Conservation (phyloP, 2,797 vertebrate genomes). For the Nannoperca obscura region DNA sequence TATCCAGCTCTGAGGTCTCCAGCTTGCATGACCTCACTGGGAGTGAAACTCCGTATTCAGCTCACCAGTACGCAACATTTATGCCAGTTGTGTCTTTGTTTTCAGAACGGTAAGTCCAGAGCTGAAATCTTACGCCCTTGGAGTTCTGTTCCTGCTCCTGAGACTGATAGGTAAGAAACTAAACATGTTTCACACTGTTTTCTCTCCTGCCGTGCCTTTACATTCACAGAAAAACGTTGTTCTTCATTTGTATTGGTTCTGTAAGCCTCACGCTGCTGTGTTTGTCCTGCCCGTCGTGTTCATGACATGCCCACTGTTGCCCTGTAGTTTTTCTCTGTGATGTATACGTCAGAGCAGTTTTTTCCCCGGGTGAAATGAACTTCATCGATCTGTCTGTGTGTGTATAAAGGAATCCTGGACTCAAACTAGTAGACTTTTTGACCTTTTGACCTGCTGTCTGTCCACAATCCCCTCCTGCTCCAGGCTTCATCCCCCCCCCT, state of each 20-base stretch:
- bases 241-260: not conserved
- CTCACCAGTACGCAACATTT: not conserved
- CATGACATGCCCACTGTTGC: not conserved
- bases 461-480: conserved; percentile 9
- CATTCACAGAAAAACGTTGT: not conserved
- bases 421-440: conserved; percentile 48
- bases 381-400: conserved; percentile 32
- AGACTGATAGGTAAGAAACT: conserved; percentile 92
- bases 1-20: not conserved
- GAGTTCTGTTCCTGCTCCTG: conserved; percentile 96
- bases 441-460: conserved; percentile 59
- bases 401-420: conserved; percentile 37
- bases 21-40: not conserved
- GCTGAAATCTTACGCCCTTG: conserved; percentile 97
- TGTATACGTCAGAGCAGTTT: conserved; percentile 47
- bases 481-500: conserved; percentile 98
- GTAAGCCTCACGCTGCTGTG: not conserved
- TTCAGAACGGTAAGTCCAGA: conserved; percentile 96
- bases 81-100: conserved; percentile 37
- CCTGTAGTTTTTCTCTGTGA: conserved; percentile 30
- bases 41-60: not conserved
- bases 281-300: not conserved
- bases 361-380: conserved; percentile 43
- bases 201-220: not conserved
- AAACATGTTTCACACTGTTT: not conserved